Evolutionary conservation across 2,797 vertebrate species (phyloP).

Genomic region (Lutjanus argentimaculatus): DNA sequence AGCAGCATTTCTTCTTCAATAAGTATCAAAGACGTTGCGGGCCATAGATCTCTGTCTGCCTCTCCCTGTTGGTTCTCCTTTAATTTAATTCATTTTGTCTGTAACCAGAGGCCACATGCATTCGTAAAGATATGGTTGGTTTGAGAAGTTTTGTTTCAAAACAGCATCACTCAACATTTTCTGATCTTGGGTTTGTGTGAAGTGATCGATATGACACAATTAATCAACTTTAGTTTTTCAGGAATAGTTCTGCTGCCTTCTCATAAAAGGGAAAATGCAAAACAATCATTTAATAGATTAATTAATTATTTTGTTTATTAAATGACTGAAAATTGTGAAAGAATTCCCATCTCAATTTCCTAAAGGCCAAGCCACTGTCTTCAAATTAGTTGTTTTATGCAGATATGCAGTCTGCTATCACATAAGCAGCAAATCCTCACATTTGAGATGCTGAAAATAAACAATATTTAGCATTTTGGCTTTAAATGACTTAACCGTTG

Average conservation of each 20-base stretch:
- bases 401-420: neutral
- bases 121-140: neutral
- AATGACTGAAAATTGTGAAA: neutral
- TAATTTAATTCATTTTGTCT: neutral
- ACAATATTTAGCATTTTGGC: neutral
- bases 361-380: no score
- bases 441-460: neutral
- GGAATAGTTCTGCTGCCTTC: neutral
- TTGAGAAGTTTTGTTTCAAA: neutral
- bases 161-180: neutral
- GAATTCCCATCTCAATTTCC: no score
- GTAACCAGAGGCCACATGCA: neutral
- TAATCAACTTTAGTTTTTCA: neutral
- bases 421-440: neutral
- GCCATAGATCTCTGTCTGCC: conserved; percentile 21
- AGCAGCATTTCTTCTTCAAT: conserved; percentile 52
- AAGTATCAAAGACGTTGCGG: conserved; percentile 43
- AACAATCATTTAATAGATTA: neutral
- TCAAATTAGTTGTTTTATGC: neutral
- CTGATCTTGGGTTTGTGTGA: neutral
- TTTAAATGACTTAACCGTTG: no score
- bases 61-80: conserved; percentile 11
- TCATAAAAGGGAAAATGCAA: neutral
- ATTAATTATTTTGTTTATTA: neutral
- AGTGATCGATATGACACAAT: neutral